These are phyloP conservation scores for Latrodectus hesperus DNA, from an alignment of 2,888 invertebrate genomes.

Conservation along the genomic window DNA sequence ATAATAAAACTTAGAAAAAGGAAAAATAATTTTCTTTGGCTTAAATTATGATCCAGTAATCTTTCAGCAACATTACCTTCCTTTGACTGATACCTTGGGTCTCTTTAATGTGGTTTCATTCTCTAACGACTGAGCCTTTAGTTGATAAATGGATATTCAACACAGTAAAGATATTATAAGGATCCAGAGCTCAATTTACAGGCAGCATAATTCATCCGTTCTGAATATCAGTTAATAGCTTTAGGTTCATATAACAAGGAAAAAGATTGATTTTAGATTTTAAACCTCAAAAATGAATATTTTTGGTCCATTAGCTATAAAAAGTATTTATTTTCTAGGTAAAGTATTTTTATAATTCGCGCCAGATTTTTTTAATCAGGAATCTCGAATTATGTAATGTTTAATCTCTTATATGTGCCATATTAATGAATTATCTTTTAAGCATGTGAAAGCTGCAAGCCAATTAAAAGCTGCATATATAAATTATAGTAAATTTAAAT, in stretches of 20 bases:
- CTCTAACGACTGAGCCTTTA: slow-evolving; percentile 32
- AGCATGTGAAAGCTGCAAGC: too few species aligned
- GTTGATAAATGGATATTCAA: slow-evolving; percentile 38
- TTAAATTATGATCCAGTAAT: slow-evolving; percentile 51
- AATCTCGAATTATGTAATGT: too few species aligned
- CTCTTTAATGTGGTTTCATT: slow-evolving; percentile 20
- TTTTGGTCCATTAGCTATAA: too few species aligned
- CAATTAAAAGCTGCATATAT: too few species aligned
- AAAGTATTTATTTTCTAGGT: too few species aligned
- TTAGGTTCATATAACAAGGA: background rate
- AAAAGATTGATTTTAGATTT: background rate
- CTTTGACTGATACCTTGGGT: slow-evolving; percentile 40
- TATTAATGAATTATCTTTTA: too few species aligned
- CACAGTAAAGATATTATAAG: slow-evolving; percentile 18
- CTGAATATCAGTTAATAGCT: too few species aligned
- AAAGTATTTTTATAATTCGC: too few species aligned
- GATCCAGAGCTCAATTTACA: background rate
- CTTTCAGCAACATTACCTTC: slow-evolving; percentile 51
- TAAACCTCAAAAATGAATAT: background rate
- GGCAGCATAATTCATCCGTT: background rate
- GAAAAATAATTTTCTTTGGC: slow-evolving; percentile 34
- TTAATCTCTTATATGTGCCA: too few species aligned
- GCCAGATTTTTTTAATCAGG: too few species aligned
- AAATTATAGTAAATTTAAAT: too few species aligned
- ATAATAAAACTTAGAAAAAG: background rate